Conservation (phyloP, 2,797 vertebrate species). For the Glyptemys insculpta region DNA sequence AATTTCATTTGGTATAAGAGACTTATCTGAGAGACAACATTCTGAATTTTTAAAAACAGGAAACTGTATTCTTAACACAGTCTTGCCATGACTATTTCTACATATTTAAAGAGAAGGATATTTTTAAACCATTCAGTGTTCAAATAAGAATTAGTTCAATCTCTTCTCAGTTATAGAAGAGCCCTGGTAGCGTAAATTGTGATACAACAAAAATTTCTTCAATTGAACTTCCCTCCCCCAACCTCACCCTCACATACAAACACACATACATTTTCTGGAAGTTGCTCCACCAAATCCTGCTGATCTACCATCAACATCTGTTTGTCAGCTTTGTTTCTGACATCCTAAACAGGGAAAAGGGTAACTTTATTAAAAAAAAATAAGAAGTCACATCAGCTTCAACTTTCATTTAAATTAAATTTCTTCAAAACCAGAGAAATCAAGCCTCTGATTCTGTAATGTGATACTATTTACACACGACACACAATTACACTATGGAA, state of each 20-base stretch:
- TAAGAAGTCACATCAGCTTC: neutral
- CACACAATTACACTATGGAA: neutral
- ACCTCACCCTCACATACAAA: fast-evolving
- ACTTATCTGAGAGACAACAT: neutral
- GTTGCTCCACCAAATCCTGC: constrained; percentile 62
- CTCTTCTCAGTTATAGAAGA: neutral
- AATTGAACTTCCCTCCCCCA: neutral
- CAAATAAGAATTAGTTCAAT: neutral
- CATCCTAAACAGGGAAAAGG: constrained; percentile 71
- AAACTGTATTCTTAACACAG: neutral
- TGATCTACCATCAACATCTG: constrained; percentile 28
- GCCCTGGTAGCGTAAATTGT: neutral
- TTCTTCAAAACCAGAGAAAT: neutral
- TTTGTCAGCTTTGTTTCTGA: constrained; percentile 40
- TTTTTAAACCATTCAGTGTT: neutral
- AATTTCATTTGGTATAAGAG: neutral
- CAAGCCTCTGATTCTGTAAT: neutral
- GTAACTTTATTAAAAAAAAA: fast-evolving
- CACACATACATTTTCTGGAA: constrained; percentile 59
- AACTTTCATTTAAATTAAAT: neutral
- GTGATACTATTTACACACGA: fast-evolving
- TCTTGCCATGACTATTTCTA: neutral
- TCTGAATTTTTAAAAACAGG: neutral
- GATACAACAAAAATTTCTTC: neutral
- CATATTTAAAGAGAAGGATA: neutral